Percentiles rank a stretch among this genome's conserved stretches.
Evolutionary conservation across 2,888 invertebrate genomes (phyloP).

Genomic region (Chirona hameri): DNA sequence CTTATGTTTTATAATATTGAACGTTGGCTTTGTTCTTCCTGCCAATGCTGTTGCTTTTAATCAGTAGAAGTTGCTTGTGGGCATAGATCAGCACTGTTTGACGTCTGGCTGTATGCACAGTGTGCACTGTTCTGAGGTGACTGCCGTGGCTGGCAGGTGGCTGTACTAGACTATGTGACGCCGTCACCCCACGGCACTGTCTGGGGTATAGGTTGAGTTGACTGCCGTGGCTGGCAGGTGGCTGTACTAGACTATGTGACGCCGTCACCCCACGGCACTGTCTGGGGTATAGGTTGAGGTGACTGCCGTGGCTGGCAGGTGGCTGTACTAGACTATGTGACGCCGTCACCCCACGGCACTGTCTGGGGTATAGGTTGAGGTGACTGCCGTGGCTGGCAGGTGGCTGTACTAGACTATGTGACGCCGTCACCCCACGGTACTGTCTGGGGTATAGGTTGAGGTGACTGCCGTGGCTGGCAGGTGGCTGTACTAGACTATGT

Average conservation of each 20-base stretch:
- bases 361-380: slow-evolving; percentile 56
- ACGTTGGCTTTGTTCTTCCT: too few relatives aligned
- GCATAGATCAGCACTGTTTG: too few relatives aligned
- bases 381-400: slow-evolving; percentile 45
- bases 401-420: slow-evolving; percentile 59
- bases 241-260: slow-evolving; percentile 58
- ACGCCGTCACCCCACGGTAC: slow-evolving; percentile 57
- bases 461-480: slow-evolving; percentile 42
- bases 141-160: slow-evolving; percentile 49
- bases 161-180: slow-evolving; percentile 58
- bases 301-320: slow-evolving; percentile 47
- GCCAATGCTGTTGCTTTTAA: too few relatives aligned
- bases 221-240: slow-evolving; percentile 47
- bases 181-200: slow-evolving; percentile 58
- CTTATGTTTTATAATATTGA: not conserved
- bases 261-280: slow-evolving; percentile 57
- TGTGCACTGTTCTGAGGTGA: too few relatives aligned
- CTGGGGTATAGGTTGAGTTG: slow-evolving; percentile 54
- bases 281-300: slow-evolving; percentile 55
- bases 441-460: slow-evolving; percentile 56
- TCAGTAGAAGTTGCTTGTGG: too few relatives aligned
- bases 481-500: slow-evolving; percentile 60
- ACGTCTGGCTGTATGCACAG: too few relatives aligned
- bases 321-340: slow-evolving; percentile 58
- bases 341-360: slow-evolving; percentile 57